Percentiles rank a stretch among this genome's conserved stretches.
These are phyloP conservation scores for Charadrius vociferus DNA, from an alignment of 2,113 vertebrate species.

Conservation along the genomic window DNA sequence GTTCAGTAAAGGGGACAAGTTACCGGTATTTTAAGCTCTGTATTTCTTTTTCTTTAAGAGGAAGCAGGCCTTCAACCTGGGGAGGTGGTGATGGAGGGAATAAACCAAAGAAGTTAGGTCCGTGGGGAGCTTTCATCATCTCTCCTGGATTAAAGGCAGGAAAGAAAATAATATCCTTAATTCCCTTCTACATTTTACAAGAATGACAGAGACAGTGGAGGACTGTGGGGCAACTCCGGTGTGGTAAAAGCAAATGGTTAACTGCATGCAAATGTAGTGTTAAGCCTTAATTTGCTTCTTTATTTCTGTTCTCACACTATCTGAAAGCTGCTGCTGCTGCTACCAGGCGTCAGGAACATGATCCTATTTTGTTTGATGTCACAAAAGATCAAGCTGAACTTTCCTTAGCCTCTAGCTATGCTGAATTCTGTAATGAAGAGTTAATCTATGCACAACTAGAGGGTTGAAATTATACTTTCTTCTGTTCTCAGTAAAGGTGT, in stretches of 20 bases:
- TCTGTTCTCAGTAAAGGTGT: background rate
- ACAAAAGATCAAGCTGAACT: slow-evolving; percentile 29
- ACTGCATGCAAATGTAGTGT: background rate
- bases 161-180: background rate
- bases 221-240: rapidly evolving
- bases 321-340: background rate
- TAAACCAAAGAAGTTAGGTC: background rate
- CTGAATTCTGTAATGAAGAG: slow-evolving; percentile 22
- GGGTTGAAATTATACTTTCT: slow-evolving; percentile 12
- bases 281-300: background rate
- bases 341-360: background rate
- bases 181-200: background rate
- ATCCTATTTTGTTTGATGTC: slow-evolving; percentile 42
- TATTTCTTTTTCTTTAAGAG: background rate
- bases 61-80: background rate
- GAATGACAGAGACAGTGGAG: background rate
- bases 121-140: background rate
- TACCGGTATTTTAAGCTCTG: background rate
- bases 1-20: background rate
- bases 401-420: slow-evolving; percentile 22
- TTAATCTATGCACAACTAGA: background rate
- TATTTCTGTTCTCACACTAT: background rate
- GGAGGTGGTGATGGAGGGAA: background rate
- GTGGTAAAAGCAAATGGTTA: slow-evolving; percentile 32
- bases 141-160: background rate